Evolutionary conservation across 1,140 invertebrate species (phyloP), one percentile per base, ranked within the genome.

Genomic region (Heliothis virescens): DNA sequence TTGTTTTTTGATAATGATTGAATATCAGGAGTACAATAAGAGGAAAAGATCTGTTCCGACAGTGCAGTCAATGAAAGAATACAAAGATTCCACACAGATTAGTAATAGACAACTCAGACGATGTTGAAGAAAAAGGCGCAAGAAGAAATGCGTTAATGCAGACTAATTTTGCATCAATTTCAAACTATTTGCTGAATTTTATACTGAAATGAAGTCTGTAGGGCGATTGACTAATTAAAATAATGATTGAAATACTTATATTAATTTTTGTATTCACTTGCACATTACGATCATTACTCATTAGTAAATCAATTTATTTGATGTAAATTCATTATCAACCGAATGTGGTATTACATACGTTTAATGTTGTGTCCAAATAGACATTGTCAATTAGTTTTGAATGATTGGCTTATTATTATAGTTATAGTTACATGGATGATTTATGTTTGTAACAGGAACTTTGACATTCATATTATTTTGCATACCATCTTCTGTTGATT

Each of bases 1-100:
- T 67, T 48, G 11, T 67, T 67, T 48, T 48, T 11, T 50, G 63
- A 67, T 67, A 48, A 48, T 48, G 63, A 67, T 65, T 65, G n/a
- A 65, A 47, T 47, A 47, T 11, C 2, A 11, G 15, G 16, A n/a
- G 10, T 59, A 26, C 55, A 21, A 10, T 59, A 21, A 11, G 34
- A 41, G 34, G 34, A 41, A 41, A 41, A 41, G 34, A 41, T 41
- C 34, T 41, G 7, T 41, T 41, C 34, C 34, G 34, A 41, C 5
- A 41, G 34, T 41, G 34, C 34, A 41, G 34, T 41, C 34, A 41
- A 41, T 9, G 34, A 41, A 41, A 7, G 0, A 9, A 41, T 41
- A 41, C 34, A 41, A 41, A 41, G 34, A 41, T 41, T 41, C 34
- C 34, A 41, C 34, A 41, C 34, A 41, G 9, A 7, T 41, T 41